These are phyloP conservation scores for Podargus strigoides DNA, from an alignment of 2,797 vertebrate genomes.

Conservation along the genomic window DNA sequence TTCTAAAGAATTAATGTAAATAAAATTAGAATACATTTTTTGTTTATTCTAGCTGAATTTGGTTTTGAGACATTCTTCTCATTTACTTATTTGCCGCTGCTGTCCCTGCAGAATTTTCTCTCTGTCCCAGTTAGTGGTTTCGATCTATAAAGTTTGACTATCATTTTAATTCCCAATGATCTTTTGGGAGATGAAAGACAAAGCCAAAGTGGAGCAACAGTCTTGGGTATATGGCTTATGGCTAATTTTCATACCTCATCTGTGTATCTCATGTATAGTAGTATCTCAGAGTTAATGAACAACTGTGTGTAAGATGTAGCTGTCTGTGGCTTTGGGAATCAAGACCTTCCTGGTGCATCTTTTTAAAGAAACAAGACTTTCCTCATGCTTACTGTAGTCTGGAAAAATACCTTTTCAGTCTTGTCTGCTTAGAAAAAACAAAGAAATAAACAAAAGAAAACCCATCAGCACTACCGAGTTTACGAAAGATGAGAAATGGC, in stretches of 20 bases:
- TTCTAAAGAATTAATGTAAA: background rate
- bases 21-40: background rate
- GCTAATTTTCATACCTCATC: background rate
- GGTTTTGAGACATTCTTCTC: background rate
- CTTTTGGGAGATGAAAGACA: background rate
- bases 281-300: background rate
- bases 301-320: background rate
- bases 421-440: background rate
- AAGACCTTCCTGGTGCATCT: background rate
- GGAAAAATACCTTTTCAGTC: background rate
- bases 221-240: background rate
- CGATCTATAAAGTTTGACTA: background rate
- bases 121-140: background rate
- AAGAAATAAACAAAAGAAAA: background rate
- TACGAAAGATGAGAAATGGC: background rate
- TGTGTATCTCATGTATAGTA: background rate
- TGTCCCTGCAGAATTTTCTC: background rate
- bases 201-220: background rate
- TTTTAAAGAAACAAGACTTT: background rate
- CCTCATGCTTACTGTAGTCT: background rate
- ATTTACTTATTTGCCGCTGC: background rate
- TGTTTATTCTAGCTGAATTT: background rate
- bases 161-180: background rate
- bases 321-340: background rate
- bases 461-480: background rate